Evolutionary conservation across 2,797 vertebrate species (phyloP).

Genomic region (Tokudaia tokunoshimensis): DNA sequence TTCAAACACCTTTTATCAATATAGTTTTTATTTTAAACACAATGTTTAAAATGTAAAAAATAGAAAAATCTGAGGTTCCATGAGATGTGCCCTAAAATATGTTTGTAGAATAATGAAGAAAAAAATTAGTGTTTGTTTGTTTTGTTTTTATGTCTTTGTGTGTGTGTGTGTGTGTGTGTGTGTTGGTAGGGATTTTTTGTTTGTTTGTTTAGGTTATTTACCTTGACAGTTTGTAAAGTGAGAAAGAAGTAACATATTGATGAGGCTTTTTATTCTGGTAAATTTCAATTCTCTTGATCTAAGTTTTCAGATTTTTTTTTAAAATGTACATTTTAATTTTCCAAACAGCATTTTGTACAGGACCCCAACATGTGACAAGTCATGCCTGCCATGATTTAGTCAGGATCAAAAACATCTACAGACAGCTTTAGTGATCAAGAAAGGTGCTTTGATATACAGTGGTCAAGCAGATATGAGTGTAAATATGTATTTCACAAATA

Average conservation of each 20-base stretch:
- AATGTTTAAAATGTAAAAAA: constrained; percentile 12
- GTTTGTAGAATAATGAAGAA: background rate
- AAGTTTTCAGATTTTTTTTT: constrained; percentile 5
- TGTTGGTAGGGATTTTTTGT: too few species aligned
- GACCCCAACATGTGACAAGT: background rate
- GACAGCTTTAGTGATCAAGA: background rate
- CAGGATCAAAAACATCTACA: background rate
- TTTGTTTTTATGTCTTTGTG: background rate
- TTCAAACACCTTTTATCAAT: background rate
- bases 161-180: too few species aligned
- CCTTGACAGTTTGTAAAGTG: background rate
- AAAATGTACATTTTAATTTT: background rate
- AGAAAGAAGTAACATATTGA: background rate
- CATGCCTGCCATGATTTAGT: background rate
- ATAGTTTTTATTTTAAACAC: constrained; percentile 30
- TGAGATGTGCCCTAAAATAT: constrained; percentile 6
- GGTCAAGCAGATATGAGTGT: background rate
- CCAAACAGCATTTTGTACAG: background rate
- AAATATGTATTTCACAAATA: background rate
- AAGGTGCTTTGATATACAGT: background rate
- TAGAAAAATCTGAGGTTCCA: background rate
- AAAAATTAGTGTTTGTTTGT: background rate
- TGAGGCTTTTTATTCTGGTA: background rate
- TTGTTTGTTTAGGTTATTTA: background rate
- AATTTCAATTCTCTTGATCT: background rate